These are phyloP conservation scores for Drosophila anomelani DNA, from an alignment of 2,888 invertebrate species.

Conservation along the genomic window DNA sequence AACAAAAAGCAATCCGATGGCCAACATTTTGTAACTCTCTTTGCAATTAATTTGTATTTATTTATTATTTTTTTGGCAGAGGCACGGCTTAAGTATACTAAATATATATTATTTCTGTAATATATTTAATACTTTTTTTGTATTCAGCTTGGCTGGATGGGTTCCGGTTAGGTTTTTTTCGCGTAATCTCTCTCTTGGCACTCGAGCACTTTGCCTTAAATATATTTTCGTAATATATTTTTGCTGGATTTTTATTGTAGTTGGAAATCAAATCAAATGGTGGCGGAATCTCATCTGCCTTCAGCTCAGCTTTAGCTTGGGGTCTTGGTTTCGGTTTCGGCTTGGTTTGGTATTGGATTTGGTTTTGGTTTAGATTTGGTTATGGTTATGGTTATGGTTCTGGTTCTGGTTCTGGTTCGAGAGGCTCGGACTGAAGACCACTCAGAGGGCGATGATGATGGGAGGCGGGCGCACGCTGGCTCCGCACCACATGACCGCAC, in stretches of 20 bases:
- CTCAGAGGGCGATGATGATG: slow-evolving; percentile 64
- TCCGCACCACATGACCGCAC: slow-evolving; percentile 81
- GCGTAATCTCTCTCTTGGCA: slow-evolving; percentile 24
- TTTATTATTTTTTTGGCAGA: slow-evolving; percentile 5
- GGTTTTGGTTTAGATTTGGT: neutral
- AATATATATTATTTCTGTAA: neutral
- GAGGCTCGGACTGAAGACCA: slow-evolving; percentile 54
- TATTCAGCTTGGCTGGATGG: slow-evolving; percentile 31
- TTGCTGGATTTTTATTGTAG: neutral
- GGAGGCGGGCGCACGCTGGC: slow-evolving; percentile 68
- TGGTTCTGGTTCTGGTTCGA: slow-evolving; percentile 33
- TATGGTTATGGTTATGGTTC: slow-evolving; percentile 7
- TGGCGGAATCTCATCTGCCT: slow-evolving; percentile 20
- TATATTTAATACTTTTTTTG: slow-evolving; percentile 19
- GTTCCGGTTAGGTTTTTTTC: slow-evolving; percentile 19
- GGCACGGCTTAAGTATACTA: slow-evolving; percentile 11
- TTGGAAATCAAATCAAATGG: slow-evolving; percentile 13
- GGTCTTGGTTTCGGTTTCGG: neutral
- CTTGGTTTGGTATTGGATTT: slow-evolving; percentile 3
- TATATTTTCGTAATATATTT: slow-evolving; percentile 3
- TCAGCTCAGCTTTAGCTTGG: slow-evolving; percentile 5
- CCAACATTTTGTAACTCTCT: slow-evolving; percentile 6
- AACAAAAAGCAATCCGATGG: slow-evolving; percentile 17
- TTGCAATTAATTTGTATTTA: neutral
- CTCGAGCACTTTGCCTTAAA: slow-evolving; percentile 25